Evolutionary conservation across 2,888 invertebrate genomes (phyloP).

Genomic region (Tenthredo mesomela): DNA sequence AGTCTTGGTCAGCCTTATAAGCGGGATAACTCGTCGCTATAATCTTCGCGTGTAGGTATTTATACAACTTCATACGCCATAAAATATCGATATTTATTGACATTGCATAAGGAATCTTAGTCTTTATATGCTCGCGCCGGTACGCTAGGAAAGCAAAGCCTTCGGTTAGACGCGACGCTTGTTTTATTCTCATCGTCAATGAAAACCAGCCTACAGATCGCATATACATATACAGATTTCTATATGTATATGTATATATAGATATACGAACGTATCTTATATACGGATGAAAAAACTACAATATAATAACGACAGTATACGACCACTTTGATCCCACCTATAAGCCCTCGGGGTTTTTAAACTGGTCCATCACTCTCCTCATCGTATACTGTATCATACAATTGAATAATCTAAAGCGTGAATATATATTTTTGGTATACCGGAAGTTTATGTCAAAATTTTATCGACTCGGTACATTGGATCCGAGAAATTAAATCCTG

Average conservation of each 20-base stretch:
- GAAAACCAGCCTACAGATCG: not conserved
- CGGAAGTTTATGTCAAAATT: conserved; percentile 41
- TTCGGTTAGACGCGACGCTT: not conserved
- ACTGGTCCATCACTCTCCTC: not conserved
- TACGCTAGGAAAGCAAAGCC: conserved; percentile 15
- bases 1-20: conserved; percentile 60
- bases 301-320: conserved; percentile 1
- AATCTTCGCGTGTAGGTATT: conserved; percentile 67
- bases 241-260: not conserved
- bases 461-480: conserved; percentile 34
- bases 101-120: conserved; percentile 66
- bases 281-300: not conserved
- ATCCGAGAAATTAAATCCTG: conserved; percentile 39
- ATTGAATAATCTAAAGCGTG: not conserved
- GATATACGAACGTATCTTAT: not conserved
- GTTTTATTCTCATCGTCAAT: conserved; percentile 27
- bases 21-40: conserved; percentile 65
- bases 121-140: conserved; percentile 52
- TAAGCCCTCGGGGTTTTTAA: not conserved
- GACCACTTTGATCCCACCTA: not conserved
- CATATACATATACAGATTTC: not conserved
- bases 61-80: conserved; percentile 64
- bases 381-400: not conserved
- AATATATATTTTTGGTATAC: conserved; percentile 13
- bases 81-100: conserved; percentile 70